Evolutionary conservation across 2,113 vertebrate genomes (phyloP).

Genomic region (Gnathonemus longibarbis): DNA sequence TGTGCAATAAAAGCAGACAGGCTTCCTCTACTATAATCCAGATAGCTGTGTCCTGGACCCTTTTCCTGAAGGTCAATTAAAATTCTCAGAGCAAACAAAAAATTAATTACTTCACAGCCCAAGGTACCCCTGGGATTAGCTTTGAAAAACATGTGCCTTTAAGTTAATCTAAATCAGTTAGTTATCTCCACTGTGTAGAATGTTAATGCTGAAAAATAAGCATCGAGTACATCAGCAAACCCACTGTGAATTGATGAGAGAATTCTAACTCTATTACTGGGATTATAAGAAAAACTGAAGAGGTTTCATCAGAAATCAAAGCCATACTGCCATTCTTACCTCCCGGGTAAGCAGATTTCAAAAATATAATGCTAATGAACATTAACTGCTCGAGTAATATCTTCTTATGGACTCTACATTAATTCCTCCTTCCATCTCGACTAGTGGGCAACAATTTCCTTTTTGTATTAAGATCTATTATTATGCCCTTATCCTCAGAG

Average conservation of each 20-base stretch:
- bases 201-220: constrained; percentile 19
- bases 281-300: background rate
- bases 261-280: constrained; percentile 5
- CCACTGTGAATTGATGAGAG: background rate
- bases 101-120: constrained; percentile 19
- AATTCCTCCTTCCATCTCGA: background rate
- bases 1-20: background rate
- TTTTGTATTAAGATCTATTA: background rate
- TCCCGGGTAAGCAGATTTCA: background rate
- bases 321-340: background rate
- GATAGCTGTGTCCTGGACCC: background rate
- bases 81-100: constrained; percentile 11
- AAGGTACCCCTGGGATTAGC: background rate
- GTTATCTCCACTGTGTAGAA: background rate
- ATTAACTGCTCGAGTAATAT: background rate
- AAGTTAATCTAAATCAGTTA: constrained; percentile 11
- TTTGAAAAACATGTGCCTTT: constrained; percentile 12
- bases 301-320: background rate
- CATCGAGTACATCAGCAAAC: background rate
- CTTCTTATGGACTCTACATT: background rate
- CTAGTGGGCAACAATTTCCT: background rate
- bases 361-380: background rate
- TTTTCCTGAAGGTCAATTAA: background rate
- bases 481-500: background rate
- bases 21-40: background rate